Conservation (phyloP, 2,797 vertebrate genomes). For the Gadopsis bispinosus region DNA sequence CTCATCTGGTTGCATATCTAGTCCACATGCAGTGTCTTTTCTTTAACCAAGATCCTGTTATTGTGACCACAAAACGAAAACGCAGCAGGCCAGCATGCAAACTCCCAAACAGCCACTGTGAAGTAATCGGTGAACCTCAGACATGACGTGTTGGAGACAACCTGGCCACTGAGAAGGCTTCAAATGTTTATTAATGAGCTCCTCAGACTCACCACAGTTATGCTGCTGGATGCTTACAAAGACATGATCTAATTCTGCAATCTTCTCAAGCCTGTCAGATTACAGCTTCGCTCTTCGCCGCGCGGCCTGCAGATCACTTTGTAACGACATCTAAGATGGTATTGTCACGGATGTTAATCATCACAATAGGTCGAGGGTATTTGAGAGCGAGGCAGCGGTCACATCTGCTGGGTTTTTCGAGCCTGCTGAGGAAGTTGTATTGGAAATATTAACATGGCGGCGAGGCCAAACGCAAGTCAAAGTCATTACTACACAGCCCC, state of each 20-base stretch:
- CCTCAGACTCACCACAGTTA: slow-evolving; percentile 73
- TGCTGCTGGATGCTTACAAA: slow-evolving; percentile 70
- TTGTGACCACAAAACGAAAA: slow-evolving; percentile 43
- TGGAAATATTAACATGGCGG: slow-evolving; percentile 66
- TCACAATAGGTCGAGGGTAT: slow-evolving; percentile 30
- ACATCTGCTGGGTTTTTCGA: slow-evolving; percentile 27
- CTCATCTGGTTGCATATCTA: slow-evolving; percentile 19
- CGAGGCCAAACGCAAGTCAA: slow-evolving; percentile 67
- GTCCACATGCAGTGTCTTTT: slow-evolving; percentile 43
- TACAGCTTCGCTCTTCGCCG: slow-evolving; percentile 39
- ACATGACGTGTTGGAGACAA: slow-evolving; percentile 73
- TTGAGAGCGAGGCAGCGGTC: slow-evolving; percentile 45
- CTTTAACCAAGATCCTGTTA: slow-evolving; percentile 29
- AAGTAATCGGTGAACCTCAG: slow-evolving; percentile 65
- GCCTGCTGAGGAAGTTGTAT: slow-evolving; percentile 62
- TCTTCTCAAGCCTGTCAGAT: slow-evolving; percentile 57
- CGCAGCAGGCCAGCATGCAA: slow-evolving; percentile 20
- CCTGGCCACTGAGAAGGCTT: slow-evolving; percentile 61
- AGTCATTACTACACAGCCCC: slow-evolving; percentile 61
- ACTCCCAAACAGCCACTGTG: slow-evolving; percentile 58
- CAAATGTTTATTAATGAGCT: slow-evolving; percentile 74
- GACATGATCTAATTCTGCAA: slow-evolving; percentile 78
- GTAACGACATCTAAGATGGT: slow-evolving; percentile 59
- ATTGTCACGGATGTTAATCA: slow-evolving; percentile 63
- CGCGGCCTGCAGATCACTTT: slow-evolving; percentile 62